Base-by-base conservation (phyloP, 2,113 vertebrate genomes). In the Melanotaenia duboulayi region DNA sequence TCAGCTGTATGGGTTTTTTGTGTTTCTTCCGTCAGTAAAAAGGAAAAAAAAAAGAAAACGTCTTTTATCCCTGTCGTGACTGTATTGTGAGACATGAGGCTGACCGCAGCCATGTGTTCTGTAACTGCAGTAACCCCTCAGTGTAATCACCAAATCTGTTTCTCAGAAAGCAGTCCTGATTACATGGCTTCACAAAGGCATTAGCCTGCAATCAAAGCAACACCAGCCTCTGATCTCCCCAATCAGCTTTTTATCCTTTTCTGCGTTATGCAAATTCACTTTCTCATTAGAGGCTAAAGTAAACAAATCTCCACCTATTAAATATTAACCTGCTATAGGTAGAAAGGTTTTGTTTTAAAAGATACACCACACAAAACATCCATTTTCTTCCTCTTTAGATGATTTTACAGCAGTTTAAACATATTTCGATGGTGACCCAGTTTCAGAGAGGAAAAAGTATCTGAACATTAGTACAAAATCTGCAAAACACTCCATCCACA, bases 161-260 rank as follows among this genome's bases (percentile, higher is more conserved):
- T 76, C 25, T 65, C 63, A 48, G 48, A 74, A 48, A 62, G 67
- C 59, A 25, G 2, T 1, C 4, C 65, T 86, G 83, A 86, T 88
- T 81, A 62, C 24, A 14, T 9, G 1, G 9, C 42, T 42, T 80
- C n/a, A 24, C 46, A 11, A 4, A 59, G 51, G 78, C 42, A 8
- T 55, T 44, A 73, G 52, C 60, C 80, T 76, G 49, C 71, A 79
- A 86, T 85, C 68, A 81, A 71, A 74, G 37, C 68, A 48, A 9
- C 3, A 13, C 58, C 68, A 54, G 56, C 65, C 57, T 57, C 2
- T 50, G 20, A 83, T 81, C 78, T 76, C 37, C 51, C 62, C 83
- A 81, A 81, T 85, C 80, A 76, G 60, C 68, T 70, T 56, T n/a
- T 49, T 50, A 73, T 71, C 48, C 64, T 25, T 75, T 71, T 83